These are phyloP conservation scores for Acanthaster planci DNA, from an alignment of 35 echinoderm and acorn worm genomes.

Conservation along the genomic window DNA sequence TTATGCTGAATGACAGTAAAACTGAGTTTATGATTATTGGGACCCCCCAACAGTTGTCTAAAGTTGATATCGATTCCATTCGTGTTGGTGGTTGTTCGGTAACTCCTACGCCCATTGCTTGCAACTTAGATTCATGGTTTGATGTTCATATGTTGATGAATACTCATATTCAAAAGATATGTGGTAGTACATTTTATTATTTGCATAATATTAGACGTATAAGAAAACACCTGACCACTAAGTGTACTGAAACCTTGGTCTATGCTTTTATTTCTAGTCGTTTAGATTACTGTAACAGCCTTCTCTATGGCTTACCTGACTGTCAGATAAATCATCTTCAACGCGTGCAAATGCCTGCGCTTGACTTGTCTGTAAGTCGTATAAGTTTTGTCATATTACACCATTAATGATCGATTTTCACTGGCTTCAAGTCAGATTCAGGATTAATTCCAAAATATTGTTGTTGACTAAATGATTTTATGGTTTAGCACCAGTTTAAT, in stretches of 20 bases:
- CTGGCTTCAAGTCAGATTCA: not conserved
- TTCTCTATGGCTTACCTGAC: conserved; percentile 49
- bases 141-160: not conserved
- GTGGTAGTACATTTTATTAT: conserved; percentile 5
- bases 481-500: not conserved
- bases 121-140: conserved; percentile 5
- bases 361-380: conserved; percentile 20
- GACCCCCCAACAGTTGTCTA: not conserved
- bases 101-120: not conserved
- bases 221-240: conserved; percentile 31
- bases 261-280: conserved; percentile 44
- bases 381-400: conserved; percentile 38
- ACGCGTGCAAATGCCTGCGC: conserved; percentile 32
- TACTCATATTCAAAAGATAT: conserved; percentile 8
- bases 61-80: not conserved
- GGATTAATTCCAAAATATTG: conserved; percentile 13
- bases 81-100: conserved; percentile 12
- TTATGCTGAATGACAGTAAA: conserved; percentile 25
- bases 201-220: conserved; percentile 12
- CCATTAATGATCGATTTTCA: not conserved
- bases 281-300: conserved; percentile 66
- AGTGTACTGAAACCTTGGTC: not conserved
- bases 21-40: conserved; percentile 9
- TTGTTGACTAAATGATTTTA: not conserved
- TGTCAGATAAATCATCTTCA: conserved; percentile 36